Evolutionary conservation across 2,888 invertebrate species (phyloP).

Genomic region (Resseliella maxima): DNA sequence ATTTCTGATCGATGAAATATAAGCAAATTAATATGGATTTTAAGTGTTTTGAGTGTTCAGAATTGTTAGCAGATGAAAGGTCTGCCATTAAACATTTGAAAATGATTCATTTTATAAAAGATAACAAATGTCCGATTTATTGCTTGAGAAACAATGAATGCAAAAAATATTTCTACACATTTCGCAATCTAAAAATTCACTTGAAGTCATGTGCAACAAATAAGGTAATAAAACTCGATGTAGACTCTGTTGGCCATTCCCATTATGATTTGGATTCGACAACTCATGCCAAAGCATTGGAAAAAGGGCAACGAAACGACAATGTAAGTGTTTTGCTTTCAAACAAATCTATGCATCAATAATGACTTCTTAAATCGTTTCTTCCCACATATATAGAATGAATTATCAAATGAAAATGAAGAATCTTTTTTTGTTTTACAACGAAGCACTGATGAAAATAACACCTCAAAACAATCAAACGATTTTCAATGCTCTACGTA

Average conservation of each 20-base stretch:
- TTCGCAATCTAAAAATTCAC: not conserved
- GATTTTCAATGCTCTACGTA: not conserved
- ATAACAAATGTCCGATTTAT: not conserved
- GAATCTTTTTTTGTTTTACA: not conserved
- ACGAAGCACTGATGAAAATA: not conserved
- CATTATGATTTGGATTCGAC: no score
- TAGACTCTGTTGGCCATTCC: no score
- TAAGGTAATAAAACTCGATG: not conserved
- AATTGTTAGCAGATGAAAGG: not conserved
- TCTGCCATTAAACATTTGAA: not conserved
- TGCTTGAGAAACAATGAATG: not conserved
- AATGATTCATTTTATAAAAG: not conserved
- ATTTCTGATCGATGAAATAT: not conserved
- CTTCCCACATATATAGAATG: no score
- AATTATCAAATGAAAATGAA: no score
- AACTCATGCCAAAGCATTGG: no score
- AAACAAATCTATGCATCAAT: no score
- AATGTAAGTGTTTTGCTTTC: no score
- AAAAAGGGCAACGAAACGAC: no score
- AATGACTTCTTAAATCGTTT: no score
- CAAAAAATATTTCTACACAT: not conserved
- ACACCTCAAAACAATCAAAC: not conserved
- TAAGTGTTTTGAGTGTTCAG: not conserved
- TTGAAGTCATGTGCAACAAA: not conserved
- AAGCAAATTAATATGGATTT: not conserved